Evolutionary conservation across 2,797 vertebrate species (phyloP), one percentile per base, ranked within the genome.

Genomic region (Mallotus villosus): DNA sequence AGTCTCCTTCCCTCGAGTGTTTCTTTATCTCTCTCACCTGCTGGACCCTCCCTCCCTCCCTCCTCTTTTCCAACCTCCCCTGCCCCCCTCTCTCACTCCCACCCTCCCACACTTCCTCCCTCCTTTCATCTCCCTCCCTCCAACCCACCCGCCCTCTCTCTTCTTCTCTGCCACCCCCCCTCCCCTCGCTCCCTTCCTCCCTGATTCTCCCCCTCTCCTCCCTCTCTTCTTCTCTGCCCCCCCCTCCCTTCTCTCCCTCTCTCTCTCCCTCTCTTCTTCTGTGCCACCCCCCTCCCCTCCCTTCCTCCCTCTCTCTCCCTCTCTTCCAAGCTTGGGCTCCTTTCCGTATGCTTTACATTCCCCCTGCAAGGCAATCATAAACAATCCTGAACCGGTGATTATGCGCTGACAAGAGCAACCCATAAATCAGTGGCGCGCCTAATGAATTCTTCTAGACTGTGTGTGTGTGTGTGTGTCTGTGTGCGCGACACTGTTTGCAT

Each of bases 381-480:
- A 86, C 83, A 86, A 86, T 84, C 78, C 81, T 81, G 82, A 81
- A 74, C 75, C 79, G 67, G 84, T 90, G 86, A 89, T 91, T 89
- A 89, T 83, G 74, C 55, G n/a, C 85, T 70, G 85, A 90, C 85
- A 86, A 88, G 81, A 77, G 73, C 27, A 81, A 1, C 58, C 74
- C 80, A 74, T 87, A 88, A 87, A 86, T 86, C 81, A 82, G 77
- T 3, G 37, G 21, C 62, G 25, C 4, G n/a, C 67, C 86, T 86
- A 84, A 91, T 89, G 79, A 89, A 87, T 85, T 88, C 84, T 41
- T 41, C 37, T 41, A 41, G 37, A 41, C 37, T 41, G 37, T 41
- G 37, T 41, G 37, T 41, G 37, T 41, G 37, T 41, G 37, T 41
- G 37, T 41, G 37, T 41, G 37, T 9, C 5, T 41, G 5, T 41